These are phyloP conservation scores for Menura novaehollandiae DNA, from an alignment of 2,113 vertebrate species.

Conservation along the genomic window DNA sequence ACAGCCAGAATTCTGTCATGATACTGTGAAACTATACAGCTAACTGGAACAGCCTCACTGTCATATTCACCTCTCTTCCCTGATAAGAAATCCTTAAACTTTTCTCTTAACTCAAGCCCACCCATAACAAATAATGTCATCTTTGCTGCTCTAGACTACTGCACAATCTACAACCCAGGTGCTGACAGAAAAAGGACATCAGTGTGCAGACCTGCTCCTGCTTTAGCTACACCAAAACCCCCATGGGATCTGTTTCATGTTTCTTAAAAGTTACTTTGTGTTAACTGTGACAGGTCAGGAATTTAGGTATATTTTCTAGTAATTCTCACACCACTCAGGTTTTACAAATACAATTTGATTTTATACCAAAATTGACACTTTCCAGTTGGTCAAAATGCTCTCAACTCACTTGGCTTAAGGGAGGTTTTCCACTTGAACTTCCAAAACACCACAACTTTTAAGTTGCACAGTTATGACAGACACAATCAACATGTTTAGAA, in stretches of 20 bases:
- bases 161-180: neutral
- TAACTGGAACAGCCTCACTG: neutral
- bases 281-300: neutral
- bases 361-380: neutral
- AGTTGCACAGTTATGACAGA: neutral
- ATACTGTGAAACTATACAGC: neutral
- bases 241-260: neutral
- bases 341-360: neutral
- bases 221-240: neutral
- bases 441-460: neutral
- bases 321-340: neutral
- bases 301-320: neutral
- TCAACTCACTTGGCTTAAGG: neutral
- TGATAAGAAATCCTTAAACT: neutral
- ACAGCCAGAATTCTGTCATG: neutral
- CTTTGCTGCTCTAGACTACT: neutral
- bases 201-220: neutral
- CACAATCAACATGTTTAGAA: neutral
- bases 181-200: neutral
- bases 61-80: neutral
- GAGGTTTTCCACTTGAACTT: neutral
- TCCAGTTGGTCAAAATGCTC: neutral
- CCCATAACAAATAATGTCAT: neutral
- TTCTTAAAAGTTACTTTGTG: neutral
- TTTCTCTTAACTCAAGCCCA: neutral